phyloP scores from a whole-genome alignment of 2,113 vertebrate genomes.

The Saguinus imperator region DNA sequence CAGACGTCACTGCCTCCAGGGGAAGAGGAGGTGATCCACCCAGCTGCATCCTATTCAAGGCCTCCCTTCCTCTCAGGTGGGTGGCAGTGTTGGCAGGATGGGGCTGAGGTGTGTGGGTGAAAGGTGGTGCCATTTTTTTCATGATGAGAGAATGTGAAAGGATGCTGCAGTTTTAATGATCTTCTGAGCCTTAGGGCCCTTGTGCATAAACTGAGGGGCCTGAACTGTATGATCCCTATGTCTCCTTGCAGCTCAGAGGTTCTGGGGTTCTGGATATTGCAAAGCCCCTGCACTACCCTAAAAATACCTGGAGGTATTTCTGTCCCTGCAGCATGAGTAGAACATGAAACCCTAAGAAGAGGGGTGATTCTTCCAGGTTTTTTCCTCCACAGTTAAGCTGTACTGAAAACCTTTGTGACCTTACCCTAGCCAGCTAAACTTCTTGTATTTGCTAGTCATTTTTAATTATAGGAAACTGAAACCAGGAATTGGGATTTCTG shows the following conservation, averaged over 20 bases:
- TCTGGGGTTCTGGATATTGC: not conserved
- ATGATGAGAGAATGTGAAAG: not conserved
- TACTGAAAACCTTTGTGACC: not conserved
- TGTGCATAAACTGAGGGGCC: not conserved
- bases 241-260: not conserved
- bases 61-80: slow-evolving; percentile 73
- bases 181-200: not conserved
- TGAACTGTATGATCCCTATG: not conserved
- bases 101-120: slow-evolving; percentile 9
- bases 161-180: not conserved
- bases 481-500: not conserved
- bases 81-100: not conserved
- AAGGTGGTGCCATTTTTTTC: slow-evolving; percentile 30
- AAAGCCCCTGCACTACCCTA: not conserved
- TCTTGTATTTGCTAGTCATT: not conserved
- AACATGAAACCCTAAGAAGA: not conserved
- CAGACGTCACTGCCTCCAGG: slow-evolving; percentile 61
- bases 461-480: not conserved
- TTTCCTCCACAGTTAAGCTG: not conserved
- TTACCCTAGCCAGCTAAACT: not conserved
- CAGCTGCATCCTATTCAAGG: slow-evolving; percentile 63
- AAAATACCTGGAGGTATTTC: not conserved
- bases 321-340: not conserved
- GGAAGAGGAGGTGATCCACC: slow-evolving; percentile 52
- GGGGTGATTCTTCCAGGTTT: not conserved